Base-by-base conservation (phyloP, 1,140 invertebrate species). In the Yoshiicerus persimilis region DNA sequence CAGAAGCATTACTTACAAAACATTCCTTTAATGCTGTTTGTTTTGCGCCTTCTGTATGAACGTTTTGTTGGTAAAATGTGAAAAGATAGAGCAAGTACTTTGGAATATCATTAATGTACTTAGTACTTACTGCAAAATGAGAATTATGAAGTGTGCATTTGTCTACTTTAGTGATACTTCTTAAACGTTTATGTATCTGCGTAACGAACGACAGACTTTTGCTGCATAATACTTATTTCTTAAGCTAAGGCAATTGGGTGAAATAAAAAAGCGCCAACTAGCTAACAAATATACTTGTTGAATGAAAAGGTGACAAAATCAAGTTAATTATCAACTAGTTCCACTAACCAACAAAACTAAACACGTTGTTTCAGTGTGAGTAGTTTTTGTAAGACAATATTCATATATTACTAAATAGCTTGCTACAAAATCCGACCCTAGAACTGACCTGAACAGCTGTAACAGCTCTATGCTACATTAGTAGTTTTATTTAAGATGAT, bases 231-330 rank as follows among this genome's bases (percentile, higher is more conserved):
- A 80, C 34, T 80, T 80, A 34, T 20, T 80, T 32, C 38, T 34
- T 80, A 80, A 80, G 75, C 75, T 80, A 80, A 80, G 75, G 75
- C 75, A 80, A 80, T 80, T 20, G 75, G 75, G 75, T 36, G 75
- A 80, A 80, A 80, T 34, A 30, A 25, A 70, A 30, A 70, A 70
- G 30, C 64, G 30, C 25, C 25, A 70, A 70, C 13, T 30, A 70
- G 66, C 23, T 30, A 25, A 30, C 20, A 16, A 56, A n/a, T 47
- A 47, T 27, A 4, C 66, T 25, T 27, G 66, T 16, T 16, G 41
- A 47, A 10, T 47, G 1, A 47, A 47, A 47, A 16, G 41, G 11
- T 16, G 20, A 30, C 11, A 70, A 70, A 30, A 30, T 30, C 27
- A 27, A 70, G 25, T 30, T 16, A 70, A 70, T 10, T n/a, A n/a